Evolutionary conservation across 2,113 vertebrate species (phyloP), one percentile per base, ranked within the genome.

Genomic region (Pygoscelis antarcticus): DNA sequence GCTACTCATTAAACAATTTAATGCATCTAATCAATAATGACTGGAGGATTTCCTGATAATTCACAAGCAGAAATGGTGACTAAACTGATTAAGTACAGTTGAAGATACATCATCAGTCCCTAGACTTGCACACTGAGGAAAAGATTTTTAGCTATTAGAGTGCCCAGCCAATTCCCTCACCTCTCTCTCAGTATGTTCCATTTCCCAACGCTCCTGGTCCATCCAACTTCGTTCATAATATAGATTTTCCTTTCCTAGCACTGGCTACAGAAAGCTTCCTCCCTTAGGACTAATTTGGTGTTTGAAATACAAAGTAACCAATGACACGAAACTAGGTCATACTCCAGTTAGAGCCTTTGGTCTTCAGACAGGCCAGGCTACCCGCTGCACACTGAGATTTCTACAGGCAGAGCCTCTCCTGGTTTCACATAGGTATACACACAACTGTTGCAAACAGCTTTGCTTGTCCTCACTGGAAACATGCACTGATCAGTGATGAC

Each of bases 401-500:
- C 27, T n/a, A 34, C 5, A 22, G 29, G 14, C 4, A 72, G 34
- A 77, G 62, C 23, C 47, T 32, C 57, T 72, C 66, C 64, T 34
- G 20, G 21, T 83, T 55, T 70, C 83, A 66, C 19, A 34, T 0
- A 22, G 18, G 29, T 32, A 60, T 11, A 17, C 13, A 38, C 21
- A 51, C 10, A 62, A 9, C n/a, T n/a, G 36, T 2, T 78, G 86
- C 58, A 47, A 60, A 79, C 17, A 34, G 40, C 16, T 72, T n/a
- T 51, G 29, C 71, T 13, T 77, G 44, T 57, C 46, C 68, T 87
- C 42, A 21, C 20, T 62, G 60, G 54, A 57, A 83, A 62, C 15
- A 16, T 0, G 1, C 21, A 3, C 34, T 49, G 11, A 13, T 6
- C 32, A 46, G 64, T 11, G 26, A 55, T 2, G 55, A 14, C 26